A percentile compares a stretch with the other conserved stretches of the same genome.
These are phyloP conservation scores for Elgaria multicarinata DNA, from an alignment of 2,113 vertebrate species.

Conservation along the genomic window DNA sequence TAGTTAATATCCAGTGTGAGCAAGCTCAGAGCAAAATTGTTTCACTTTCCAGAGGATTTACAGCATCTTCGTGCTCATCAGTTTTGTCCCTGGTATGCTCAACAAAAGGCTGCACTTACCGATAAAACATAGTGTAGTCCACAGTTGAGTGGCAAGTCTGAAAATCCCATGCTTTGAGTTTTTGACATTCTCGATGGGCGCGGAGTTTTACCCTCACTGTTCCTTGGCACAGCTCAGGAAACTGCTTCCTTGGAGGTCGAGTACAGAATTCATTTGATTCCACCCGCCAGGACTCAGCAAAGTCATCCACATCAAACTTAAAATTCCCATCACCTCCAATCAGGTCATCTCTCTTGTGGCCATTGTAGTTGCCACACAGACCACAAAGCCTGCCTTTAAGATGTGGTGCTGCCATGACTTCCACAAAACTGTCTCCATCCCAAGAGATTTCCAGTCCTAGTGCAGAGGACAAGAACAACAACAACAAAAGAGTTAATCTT, in stretches of 20 bases:
- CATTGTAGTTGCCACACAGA: slow-evolving; percentile 97
- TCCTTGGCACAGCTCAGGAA: slow-evolving; percentile 89
- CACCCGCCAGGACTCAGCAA: slow-evolving; percentile 95
- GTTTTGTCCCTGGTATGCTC: not conserved
- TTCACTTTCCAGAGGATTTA: not conserved
- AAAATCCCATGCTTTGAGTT: slow-evolving; percentile 95
- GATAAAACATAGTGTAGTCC: slow-evolving; percentile 90
- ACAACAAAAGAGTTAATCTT: not conserved
- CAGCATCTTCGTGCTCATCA: not conserved
- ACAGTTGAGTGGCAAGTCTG: slow-evolving; percentile 92
- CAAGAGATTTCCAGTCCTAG: slow-evolving; percentile 96
- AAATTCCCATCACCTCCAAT: slow-evolving; percentile 93
- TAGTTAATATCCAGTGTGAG: slow-evolving; percentile 43
- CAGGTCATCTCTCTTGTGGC: slow-evolving; percentile 93
- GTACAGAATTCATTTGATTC: slow-evolving; percentile 93
- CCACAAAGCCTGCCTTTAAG: slow-evolving; percentile 94
- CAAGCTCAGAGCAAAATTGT: slow-evolving; percentile 59
- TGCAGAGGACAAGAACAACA: slow-evolving; percentile 22
- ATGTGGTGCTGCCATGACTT: slow-evolving; percentile 92
- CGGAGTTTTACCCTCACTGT: slow-evolving; percentile 92
- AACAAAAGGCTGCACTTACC: slow-evolving; percentile 75
- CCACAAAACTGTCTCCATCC: slow-evolving; percentile 99
- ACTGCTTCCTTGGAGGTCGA: slow-evolving; percentile 79
- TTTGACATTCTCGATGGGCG: slow-evolving; percentile 95
- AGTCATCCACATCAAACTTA: slow-evolving; percentile 97